These are phyloP conservation scores for Drepanosiphum platanoidis DNA, from an alignment of 2,888 invertebrate species.

Conservation along the genomic window DNA sequence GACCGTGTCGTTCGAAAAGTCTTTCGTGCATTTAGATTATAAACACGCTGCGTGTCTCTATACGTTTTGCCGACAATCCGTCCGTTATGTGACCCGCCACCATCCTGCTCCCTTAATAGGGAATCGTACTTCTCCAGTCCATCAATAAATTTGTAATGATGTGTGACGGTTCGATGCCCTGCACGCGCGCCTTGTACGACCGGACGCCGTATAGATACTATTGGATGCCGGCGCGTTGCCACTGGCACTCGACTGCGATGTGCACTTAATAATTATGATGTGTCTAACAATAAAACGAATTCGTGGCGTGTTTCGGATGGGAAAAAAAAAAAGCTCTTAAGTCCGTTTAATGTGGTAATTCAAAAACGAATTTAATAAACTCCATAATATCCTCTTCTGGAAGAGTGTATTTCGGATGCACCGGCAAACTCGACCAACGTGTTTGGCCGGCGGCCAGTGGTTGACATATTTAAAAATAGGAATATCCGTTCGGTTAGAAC, in stretches of 20 bases:
- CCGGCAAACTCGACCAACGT: neutral
- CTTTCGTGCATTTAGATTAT: neutral
- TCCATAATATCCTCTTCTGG: constrained; percentile 35
- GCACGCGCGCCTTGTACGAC: neutral
- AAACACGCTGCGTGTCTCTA: neutral
- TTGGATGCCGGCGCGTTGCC: too few relatives aligned
- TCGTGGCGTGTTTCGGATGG: neutral
- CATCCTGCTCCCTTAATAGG: constrained; percentile 44
- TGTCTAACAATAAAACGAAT: constrained; percentile 48
- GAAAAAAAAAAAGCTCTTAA: constrained; percentile 5
- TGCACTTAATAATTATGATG: constrained; percentile 34
- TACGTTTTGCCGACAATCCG: constrained; percentile 14
- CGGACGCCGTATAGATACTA: neutral
- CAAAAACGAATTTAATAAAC: constrained; percentile 50
- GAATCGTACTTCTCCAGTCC: constrained; percentile 29
- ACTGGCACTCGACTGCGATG: constrained; percentile 14
- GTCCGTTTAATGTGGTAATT: constrained; percentile 33
- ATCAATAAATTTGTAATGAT: constrained; percentile 13
- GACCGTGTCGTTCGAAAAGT: neutral
- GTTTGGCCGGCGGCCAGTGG: constrained; percentile 45
- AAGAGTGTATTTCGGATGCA: constrained; percentile 48
- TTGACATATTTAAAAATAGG: constrained; percentile 60
- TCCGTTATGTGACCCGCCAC: constrained; percentile 53
- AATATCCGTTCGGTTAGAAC: constrained; percentile 22
- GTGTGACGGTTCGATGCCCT: constrained; percentile 47